A percentile compares a stretch with the other conserved stretches of the same genome.
Evolutionary conservation across 2,888 invertebrate species (phyloP).

Genomic region (Labia minor): DNA sequence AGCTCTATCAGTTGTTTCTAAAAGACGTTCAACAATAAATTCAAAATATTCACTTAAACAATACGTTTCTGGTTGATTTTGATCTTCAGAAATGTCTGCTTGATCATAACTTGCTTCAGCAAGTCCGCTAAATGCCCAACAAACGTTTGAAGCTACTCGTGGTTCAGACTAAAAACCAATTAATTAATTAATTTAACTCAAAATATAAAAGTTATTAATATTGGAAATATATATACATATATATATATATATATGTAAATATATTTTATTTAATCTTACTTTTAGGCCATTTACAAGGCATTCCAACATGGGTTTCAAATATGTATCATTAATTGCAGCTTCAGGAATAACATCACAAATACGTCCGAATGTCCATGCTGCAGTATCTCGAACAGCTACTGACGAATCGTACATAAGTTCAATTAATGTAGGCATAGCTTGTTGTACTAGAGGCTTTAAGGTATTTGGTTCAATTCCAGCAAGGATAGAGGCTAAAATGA

Average conservation of each 20-base stretch:
- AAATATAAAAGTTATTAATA: background rate
- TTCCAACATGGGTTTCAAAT: conserved; percentile 69
- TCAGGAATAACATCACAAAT: conserved; percentile 96
- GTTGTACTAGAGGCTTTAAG: conserved; percentile 85
- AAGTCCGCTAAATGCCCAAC: conserved; percentile 96
- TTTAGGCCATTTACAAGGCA: conserved; percentile 75
- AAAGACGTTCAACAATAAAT: conserved; percentile 77
- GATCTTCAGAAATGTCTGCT: conserved; percentile 46
- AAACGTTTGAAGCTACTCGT: conserved; percentile 94
- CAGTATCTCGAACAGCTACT: conserved; percentile 91
- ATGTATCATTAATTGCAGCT: conserved; percentile 79
- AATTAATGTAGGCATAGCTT: conserved; percentile 93
- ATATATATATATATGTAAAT: too few species aligned
- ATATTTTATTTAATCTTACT: conserved; percentile 17
- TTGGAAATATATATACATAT: too few species aligned
- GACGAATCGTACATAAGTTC: conserved; percentile 87
- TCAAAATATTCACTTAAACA: conserved; percentile 90
- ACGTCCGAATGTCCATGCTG: conserved; percentile 96
- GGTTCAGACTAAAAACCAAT: conserved; percentile 64
- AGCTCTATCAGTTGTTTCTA: conserved; percentile 88
- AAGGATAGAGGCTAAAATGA: conserved; percentile 51
- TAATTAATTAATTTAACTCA: too few species aligned
- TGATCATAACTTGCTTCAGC: conserved; percentile 91
- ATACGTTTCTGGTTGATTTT: conserved; percentile 77
- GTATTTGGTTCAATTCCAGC: conserved; percentile 82